Evolutionary conservation across 2,113 vertebrate genomes (phyloP).

Genomic region (Chionodraco myersi): DNA sequence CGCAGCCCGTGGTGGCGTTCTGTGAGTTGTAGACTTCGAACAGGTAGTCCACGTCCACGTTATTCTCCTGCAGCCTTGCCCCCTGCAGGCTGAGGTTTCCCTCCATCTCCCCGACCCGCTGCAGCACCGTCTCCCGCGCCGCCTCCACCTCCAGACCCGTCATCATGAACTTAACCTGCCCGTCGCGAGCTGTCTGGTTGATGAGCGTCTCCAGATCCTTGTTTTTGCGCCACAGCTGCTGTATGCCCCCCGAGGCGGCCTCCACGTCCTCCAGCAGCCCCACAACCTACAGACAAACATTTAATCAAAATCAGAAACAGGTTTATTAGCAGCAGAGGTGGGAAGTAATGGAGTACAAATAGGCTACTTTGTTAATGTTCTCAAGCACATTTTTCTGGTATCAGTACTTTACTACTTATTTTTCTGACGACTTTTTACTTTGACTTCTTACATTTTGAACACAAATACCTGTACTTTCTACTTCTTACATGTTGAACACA

Average conservation of each 20-base stretch:
- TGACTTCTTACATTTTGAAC: too few relatives aligned
- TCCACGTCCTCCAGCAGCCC: constrained; percentile 68
- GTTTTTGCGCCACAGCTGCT: constrained; percentile 75
- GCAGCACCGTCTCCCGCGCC: constrained; percentile 80
- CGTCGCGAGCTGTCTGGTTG: constrained; percentile 75
- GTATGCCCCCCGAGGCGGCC: constrained; percentile 51
- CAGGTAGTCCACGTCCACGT: constrained; percentile 79
- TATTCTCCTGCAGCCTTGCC: constrained; percentile 78
- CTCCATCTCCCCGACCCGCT: constrained; percentile 80
- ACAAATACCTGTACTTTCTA: too few relatives aligned
- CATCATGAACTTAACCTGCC: constrained; percentile 87
- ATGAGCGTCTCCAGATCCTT: constrained; percentile 79
- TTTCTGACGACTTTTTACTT: too few relatives aligned
- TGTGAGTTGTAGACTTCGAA: constrained; percentile 52
- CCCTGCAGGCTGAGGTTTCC: constrained; percentile 66
- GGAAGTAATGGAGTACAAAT: too few relatives aligned
- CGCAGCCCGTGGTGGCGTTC: constrained; percentile 65
- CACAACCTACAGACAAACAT: constrained; percentile 54
- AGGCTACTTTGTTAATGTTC: too few relatives aligned
- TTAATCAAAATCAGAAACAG: too few relatives aligned
- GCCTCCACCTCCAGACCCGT: constrained; percentile 89
- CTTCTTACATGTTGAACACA: too few relatives aligned
- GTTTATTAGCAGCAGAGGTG: too few relatives aligned
- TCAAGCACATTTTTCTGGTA: too few relatives aligned
- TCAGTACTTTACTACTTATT: too few relatives aligned